phyloP scores from a whole-genome alignment of 1,140 invertebrate genomes.

The Littorina saxatilis region DNA sequence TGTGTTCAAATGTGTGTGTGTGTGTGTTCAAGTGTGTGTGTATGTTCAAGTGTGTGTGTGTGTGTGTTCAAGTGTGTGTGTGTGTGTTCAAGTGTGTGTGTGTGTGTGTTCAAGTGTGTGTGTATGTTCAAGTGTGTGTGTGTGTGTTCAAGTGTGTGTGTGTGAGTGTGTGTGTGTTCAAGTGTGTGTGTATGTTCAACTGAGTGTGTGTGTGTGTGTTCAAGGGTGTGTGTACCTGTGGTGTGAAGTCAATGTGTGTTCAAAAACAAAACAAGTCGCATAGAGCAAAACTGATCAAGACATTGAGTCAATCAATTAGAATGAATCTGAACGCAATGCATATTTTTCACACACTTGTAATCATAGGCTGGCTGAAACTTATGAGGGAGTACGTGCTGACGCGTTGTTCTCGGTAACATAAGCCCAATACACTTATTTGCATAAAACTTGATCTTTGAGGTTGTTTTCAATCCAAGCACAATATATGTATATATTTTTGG shows the following conservation, averaged over 20 bases:
- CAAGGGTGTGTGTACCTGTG: neutral
- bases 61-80: constrained; percentile 13
- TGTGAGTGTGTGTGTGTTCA: neutral
- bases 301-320: too few species aligned
- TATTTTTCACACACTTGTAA: too few species aligned
- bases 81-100: neutral
- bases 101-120: constrained; percentile 4
- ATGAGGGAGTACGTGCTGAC: too few species aligned
- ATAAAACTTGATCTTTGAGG: too few species aligned
- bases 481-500: too few species aligned
- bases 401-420: too few species aligned
- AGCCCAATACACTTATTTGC: too few species aligned
- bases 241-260: neutral
- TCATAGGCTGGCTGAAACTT: too few species aligned
- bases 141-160: constrained; percentile 1
- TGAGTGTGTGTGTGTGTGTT: constrained; percentile 1
- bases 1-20: constrained; percentile 1
- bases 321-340: too few species aligned
- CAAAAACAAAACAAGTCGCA: neutral
- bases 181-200: neutral
- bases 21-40: constrained; percentile 18
- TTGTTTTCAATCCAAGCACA: too few species aligned
- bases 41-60: neutral
- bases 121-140: neutral
- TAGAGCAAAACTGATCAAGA: too few species aligned